Percentiles rank a stretch among this genome's conserved stretches.
phyloP scores from a whole-genome alignment of 2,888 invertebrate species.

The Cheilosia pagana region DNA sequence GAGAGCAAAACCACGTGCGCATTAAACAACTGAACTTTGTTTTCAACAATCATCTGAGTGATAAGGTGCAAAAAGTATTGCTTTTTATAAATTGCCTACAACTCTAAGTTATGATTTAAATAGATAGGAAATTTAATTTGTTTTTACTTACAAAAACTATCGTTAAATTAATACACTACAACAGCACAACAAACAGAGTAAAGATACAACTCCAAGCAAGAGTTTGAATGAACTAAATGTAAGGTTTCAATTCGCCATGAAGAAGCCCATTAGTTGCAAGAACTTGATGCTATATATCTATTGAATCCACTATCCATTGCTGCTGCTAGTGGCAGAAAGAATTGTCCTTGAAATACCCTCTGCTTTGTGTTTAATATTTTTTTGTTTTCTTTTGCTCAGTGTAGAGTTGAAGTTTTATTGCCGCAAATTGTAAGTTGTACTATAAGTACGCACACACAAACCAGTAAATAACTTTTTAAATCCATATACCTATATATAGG shows the following conservation, averaged over 20 bases:
- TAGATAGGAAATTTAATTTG: background rate
- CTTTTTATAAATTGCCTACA: no score
- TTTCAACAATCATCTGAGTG: background rate
- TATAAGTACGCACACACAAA: background rate
- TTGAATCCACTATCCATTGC: no score
- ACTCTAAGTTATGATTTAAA: background rate
- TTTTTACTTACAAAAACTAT: slow-evolving; percentile 43
- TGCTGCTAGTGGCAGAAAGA: background rate
- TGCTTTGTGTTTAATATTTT: background rate
- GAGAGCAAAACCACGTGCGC: slow-evolving; percentile 37
- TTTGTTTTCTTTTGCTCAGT: background rate
- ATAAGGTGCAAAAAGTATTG: no score
- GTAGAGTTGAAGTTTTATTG: slow-evolving; percentile 14
- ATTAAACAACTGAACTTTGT: slow-evolving; percentile 2
- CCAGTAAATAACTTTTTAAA: background rate
- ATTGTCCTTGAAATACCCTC: slow-evolving; percentile 30
- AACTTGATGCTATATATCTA: slow-evolving; percentile 11
- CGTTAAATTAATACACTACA: slow-evolving; percentile 27
- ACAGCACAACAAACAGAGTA: slow-evolving; percentile 25
- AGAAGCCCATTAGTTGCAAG: slow-evolving; percentile 11
- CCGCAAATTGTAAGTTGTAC: slow-evolving; percentile 2
- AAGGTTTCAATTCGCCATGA: slow-evolving; percentile 12
- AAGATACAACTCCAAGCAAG: slow-evolving; percentile 45
- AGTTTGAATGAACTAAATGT: slow-evolving; percentile 46
- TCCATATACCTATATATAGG: no score